Percentiles rank a stretch among this genome's conserved stretches.
Evolutionary conservation across 2,113 vertebrate genomes (phyloP).

Genomic region (Dunckerocampus dactyliophorus): DNA sequence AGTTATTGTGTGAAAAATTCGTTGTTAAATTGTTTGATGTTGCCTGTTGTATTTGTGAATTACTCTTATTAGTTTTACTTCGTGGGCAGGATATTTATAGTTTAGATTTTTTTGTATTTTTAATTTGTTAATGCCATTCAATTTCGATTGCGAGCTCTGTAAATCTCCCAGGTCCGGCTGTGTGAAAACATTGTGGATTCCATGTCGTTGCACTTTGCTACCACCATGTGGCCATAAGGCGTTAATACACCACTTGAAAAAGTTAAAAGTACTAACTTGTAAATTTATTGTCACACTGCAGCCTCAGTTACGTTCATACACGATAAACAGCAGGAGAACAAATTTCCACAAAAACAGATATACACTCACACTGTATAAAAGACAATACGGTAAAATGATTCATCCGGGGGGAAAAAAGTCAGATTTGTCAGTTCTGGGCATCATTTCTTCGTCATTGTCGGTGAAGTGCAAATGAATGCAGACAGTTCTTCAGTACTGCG

Average conservation of each 20-base stretch:
- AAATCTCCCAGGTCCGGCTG: too few relatives aligned
- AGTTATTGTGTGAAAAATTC: too few relatives aligned
- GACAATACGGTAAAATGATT: background rate
- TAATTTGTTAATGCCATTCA: too few relatives aligned
- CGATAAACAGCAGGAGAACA: conserved; percentile 46
- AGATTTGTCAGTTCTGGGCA: background rate
- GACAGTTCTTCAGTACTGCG: background rate
- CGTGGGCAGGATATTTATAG: too few relatives aligned
- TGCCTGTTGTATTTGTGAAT: too few relatives aligned
- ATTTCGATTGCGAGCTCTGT: too few relatives aligned
- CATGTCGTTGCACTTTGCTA: conserved; percentile 22
- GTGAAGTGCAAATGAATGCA: conserved; percentile 4
- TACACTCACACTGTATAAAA: conserved; percentile 9
- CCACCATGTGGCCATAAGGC: conserved; percentile 48
- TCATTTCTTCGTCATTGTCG: background rate
- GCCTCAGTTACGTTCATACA: conserved; percentile 62
- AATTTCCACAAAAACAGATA: conserved; percentile 63
- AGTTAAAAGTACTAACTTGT: background rate
- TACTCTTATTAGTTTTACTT: too few relatives aligned
- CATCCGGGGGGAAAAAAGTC: background rate
- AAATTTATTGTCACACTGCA: conserved; percentile 56
- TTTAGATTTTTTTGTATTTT: too few relatives aligned
- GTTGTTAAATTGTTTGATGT: too few relatives aligned
- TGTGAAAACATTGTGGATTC: too few relatives aligned
- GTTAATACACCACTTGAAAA: conserved; percentile 6